A percentile compares a stretch with the other conserved stretches of the same genome.
These are phyloP conservation scores for Drosophila triauraria DNA, from an alignment of 1,140 invertebrate genomes.

Conservation along the genomic window DNA sequence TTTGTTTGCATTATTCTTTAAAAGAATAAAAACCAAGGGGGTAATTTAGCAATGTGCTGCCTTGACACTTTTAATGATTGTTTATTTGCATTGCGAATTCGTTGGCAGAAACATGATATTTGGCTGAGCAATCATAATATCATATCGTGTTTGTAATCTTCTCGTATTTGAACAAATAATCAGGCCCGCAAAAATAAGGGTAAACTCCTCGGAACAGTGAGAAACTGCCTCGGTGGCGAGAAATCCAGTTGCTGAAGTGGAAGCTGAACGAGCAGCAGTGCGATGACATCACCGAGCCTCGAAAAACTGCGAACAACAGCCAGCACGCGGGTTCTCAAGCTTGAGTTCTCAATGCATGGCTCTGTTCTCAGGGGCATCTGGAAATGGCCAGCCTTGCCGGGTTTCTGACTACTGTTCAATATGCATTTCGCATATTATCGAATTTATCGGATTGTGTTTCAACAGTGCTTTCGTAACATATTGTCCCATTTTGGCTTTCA, in stretches of 20 bases:
- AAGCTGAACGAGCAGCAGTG: slow-evolving; percentile 31
- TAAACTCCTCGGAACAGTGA: slow-evolving; percentile 7
- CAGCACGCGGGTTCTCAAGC: slow-evolving; percentile 15
- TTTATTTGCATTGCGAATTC: neutral
- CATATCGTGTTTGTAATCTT: slow-evolving; percentile 6
- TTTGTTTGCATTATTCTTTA: too few species aligned
- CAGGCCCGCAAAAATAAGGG: slow-evolving; percentile 1
- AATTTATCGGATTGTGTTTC: slow-evolving; percentile 32
- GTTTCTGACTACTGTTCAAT: slow-evolving; percentile 1
- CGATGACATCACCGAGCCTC: slow-evolving; percentile 41
- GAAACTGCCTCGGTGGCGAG: slow-evolving; percentile 6
- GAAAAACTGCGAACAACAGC: slow-evolving; percentile 1
- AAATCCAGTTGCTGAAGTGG: slow-evolving; percentile 20
- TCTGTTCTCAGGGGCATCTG: slow-evolving; percentile 23
- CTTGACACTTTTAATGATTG: neutral
- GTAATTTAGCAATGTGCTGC: neutral
- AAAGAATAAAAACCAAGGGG: too few species aligned
- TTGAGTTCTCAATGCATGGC: slow-evolving; percentile 11
- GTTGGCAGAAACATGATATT: slow-evolving; percentile 1
- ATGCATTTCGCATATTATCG: slow-evolving; percentile 28
- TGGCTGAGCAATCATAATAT: slow-evolving; percentile 1
- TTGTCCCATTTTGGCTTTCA: slow-evolving; percentile 46
- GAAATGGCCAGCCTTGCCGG: slow-evolving; percentile 6
- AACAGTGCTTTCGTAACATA: slow-evolving; percentile 35
- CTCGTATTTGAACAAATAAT: neutral